Evolutionary conservation across 2,888 invertebrate species (phyloP), one percentile per base, ranked within the genome.

Genomic region (Salpingus planirostris): DNA sequence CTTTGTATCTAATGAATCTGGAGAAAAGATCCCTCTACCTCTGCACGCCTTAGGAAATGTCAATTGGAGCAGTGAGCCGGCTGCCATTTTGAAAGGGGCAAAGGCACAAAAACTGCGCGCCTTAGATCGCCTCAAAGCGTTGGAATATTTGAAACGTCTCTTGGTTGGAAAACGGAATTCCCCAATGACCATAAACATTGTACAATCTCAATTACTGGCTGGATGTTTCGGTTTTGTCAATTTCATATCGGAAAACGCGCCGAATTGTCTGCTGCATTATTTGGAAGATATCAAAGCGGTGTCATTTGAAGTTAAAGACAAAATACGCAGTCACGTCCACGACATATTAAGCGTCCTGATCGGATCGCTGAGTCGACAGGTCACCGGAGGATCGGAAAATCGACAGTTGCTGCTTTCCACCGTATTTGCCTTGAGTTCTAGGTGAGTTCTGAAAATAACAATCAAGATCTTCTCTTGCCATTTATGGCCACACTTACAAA

Each of bases 261-360:
- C 59, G 29, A 57, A 11, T 11, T 10, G 10, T 11, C 4, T 65
- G 1, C 68, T 70, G 40, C 74, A 75, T 49, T 76, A 75, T 49
- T 60, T 73, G 49, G 73, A 74, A 50, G 69, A 69, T 11, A 69
- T 76, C 13, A 64, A 68, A 43, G 64, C 71, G 5, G 66, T 74
- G 2, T 67, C 69, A 0, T 49, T 60, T 3, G 50, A 60, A 34
- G 60, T 69, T 2, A 73, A 75, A 52, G 60, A 66, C 29, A 62
- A 69, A 42, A 71, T 76, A 21, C 62, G 69, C 27, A 47, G 56
- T 12, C 63, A 68, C 8, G 70, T 73, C 1, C 75, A 76, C 48
- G 60, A 64, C 29, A 70, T 75, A 33, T 72, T 70, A 35, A 50
- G 52, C 12, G 49, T 49, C 34, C 55, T 75, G 15, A 66, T 73